These are phyloP conservation scores for Aporophyla lueneburgensis DNA, from an alignment of 2,888 invertebrate genomes.

Conservation along the genomic window DNA sequence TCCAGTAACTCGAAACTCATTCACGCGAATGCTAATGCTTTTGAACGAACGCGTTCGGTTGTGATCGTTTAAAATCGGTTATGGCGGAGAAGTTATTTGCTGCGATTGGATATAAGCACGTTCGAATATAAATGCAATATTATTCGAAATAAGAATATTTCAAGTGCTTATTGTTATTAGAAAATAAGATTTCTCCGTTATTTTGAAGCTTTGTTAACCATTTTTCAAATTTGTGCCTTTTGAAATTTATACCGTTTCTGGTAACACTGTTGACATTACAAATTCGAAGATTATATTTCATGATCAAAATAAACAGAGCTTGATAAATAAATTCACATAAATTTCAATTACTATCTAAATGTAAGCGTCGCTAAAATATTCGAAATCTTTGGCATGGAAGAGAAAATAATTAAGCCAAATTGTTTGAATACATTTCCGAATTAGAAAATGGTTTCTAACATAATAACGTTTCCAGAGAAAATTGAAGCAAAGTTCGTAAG, in stretches of 20 bases:
- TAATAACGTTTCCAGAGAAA: slow-evolving; percentile 13
- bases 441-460: slow-evolving; percentile 27
- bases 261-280: not conserved
- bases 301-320: not conserved
- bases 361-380: slow-evolving; percentile 10
- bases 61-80: slow-evolving; percentile 62
- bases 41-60: slow-evolving; percentile 60
- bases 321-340: slow-evolving; percentile 7
- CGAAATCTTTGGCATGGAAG: slow-evolving; percentile 6
- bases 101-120: slow-evolving; percentile 28
- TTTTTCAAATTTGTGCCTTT: not conserved
- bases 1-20: slow-evolving; percentile 57
- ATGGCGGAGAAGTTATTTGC: slow-evolving; percentile 49
- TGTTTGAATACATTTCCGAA: slow-evolving; percentile 23
- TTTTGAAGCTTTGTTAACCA: not conserved
- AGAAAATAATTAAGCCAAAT: slow-evolving; percentile 35
- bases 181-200: not conserved
- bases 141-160: slow-evolving; percentile 27
- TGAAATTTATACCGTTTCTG: not conserved
- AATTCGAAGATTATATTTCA: slow-evolving; percentile 1
- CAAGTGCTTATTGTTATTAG: slow-evolving; percentile 5
- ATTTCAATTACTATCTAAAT: slow-evolving; percentile 4
- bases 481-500: slow-evolving; percentile 18
- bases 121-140: slow-evolving; percentile 26
- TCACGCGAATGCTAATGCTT: slow-evolving; percentile 61